Conservation (phyloP, 2,888 invertebrate genomes). For the Mystacides longicornis region DNA sequence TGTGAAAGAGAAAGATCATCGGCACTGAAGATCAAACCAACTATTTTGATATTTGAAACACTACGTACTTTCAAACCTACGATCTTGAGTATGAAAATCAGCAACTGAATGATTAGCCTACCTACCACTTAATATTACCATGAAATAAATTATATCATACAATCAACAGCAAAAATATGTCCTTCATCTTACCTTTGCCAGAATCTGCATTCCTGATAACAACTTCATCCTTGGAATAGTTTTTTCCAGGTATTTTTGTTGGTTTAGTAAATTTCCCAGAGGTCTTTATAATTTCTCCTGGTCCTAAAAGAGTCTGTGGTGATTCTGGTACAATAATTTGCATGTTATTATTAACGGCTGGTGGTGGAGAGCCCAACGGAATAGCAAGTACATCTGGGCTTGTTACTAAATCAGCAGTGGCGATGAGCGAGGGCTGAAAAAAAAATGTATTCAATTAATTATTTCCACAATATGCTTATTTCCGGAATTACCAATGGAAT, state of each 20-base stretch:
- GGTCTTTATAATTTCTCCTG: slow-evolving; percentile 79
- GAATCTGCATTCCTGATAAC: slow-evolving; percentile 93
- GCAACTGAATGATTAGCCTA: too few relatives aligned
- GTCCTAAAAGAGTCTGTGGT: slow-evolving; percentile 60
- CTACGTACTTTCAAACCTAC: too few relatives aligned
- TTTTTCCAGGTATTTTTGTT: slow-evolving; percentile 85
- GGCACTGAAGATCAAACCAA: too few relatives aligned
- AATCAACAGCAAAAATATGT: too few relatives aligned
- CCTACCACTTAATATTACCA: too few relatives aligned
- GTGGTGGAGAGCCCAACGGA: slow-evolving; percentile 46
- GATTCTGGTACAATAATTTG: slow-evolving; percentile 50
- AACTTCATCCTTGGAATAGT: slow-evolving; percentile 91
- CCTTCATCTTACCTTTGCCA: slow-evolving; percentile 92
- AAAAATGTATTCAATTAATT: too few relatives aligned
- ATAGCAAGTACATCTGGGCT: slow-evolving; percentile 30
- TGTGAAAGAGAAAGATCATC: too few relatives aligned
- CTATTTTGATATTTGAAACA: too few relatives aligned
- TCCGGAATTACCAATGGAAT: too few relatives aligned
- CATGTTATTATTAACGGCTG: slow-evolving; percentile 49
- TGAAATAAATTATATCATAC: too few relatives aligned
- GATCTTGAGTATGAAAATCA: too few relatives aligned
- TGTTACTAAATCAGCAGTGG: slow-evolving; percentile 26
- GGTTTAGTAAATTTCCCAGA: slow-evolving; percentile 86
- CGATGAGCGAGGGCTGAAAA: slow-evolving; percentile 21
- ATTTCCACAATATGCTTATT: neutral